Evolutionary conservation across 1,140 invertebrate species (phyloP), one percentile per base, ranked within the genome.

Genomic region (Euglossa dilemma): DNA sequence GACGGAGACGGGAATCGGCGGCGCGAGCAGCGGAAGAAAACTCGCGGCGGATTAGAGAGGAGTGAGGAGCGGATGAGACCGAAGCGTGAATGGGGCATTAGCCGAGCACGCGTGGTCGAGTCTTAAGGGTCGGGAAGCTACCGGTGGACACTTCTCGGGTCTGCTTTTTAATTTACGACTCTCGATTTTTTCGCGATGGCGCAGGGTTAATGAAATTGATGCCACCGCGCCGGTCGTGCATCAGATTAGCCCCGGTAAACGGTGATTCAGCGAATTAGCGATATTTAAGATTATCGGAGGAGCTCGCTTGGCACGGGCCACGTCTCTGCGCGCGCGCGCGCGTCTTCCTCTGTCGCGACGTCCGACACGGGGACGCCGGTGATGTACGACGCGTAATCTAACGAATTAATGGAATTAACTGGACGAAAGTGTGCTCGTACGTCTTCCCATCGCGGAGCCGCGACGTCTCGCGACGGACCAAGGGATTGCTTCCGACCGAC

Each of bases 111-210:
- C 16, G 81, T 78, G 75, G 7, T 64, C 25, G 52, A 11, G 75
- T 57, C 74, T 69, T 63, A 70, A 77, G 56, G 74, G 56, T 28
- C 66, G 64, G 20, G 14, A n/a, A 20, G 66, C 81, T 78, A 83
- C 81, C 74, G 80, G 73, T 70, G 73, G 80, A 83, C 66, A 70
- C 67, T 52, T 61, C 63, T 25, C 64, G 74, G 47, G 54, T 67
- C 80, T 45, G 56, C 74, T 78, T 77, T 77, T 83, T 83, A 83
- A 83, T 83, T 83, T 83, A 83, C 81, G 81, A 70, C 75, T 77
- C 81, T 78, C 81, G 52, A 76, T 76, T 82, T 82, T 80, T 76
- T 74, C 72, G 36, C 43, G 63, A 59, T 64, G 45, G 61, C 18
- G 23, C 45, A 18, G 66, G 75, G 81, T 83, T 83, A 83, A 83